Evolutionary conservation across 2,888 invertebrate genomes (phyloP), one percentile per base, ranked within the genome.

Genomic region (Lasius fuliginosus): DNA sequence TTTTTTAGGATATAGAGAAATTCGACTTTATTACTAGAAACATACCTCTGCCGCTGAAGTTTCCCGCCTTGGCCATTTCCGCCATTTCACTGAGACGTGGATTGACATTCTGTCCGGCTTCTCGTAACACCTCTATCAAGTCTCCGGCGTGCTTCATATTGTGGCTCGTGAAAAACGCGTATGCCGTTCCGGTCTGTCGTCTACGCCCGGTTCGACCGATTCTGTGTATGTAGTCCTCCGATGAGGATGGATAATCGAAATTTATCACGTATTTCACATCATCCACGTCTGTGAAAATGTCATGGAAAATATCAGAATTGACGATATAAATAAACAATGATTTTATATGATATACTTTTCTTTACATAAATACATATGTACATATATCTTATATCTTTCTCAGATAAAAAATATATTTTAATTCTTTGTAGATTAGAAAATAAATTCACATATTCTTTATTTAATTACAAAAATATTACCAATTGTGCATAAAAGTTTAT

Each of bases 201-300:
- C 97, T 97, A 81, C 99, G 96, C 53, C 98, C 99, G 68, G 99
- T 99, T 92, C 99, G 97, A 83, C 99, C 99, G 95, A 99, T 99
- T 88, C 99, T 97, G 95, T 99, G 99, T 93, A 99, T 98, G 94
- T 99, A 99, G 95, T 99, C 99, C 95, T 99, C 99, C 75, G 98
- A 98, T 76, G 98, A 98, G 95, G 98, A 98, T 81, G 99, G 99
- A 95, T 98, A 99, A 96, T 99, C 99, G 96, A 98, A 99, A 96
- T 99, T 99, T 94, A 99, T 98, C 87, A 99, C 99, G 95, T 97
- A 98, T 95, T 98, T 98, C 92, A 99, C 98, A 94, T 99, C 99
- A 95, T 98, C 98, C 93, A 99, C 99, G 97, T 99, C 99, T 99
- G 96, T 93, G 93, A 91, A 91, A 65, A 30, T 96, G 56, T 75